phyloP scores from a whole-genome alignment of 2,888 invertebrate genomes.

The Aplocera efformata region DNA sequence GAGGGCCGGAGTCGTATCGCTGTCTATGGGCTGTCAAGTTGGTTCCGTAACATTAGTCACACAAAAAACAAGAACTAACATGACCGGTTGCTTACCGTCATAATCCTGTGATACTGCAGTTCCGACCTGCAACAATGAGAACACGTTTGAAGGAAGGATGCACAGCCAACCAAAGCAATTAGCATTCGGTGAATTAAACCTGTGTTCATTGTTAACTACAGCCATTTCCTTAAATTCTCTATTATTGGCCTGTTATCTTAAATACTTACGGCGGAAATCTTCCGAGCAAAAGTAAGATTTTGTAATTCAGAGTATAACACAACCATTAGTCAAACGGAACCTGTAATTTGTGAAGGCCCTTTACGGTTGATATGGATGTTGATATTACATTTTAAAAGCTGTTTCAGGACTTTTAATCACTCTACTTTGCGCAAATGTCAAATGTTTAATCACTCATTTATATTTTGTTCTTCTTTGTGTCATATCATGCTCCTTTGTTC shows the following conservation, averaged over 20 bases:
- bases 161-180: slow-evolving; percentile 41
- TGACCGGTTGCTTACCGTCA: slow-evolving; percentile 65
- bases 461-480: no score
- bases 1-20: no score
- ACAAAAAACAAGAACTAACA: not conserved
- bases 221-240: slow-evolving; percentile 13
- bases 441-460: no score
- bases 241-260: slow-evolving; percentile 1
- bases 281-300: not conserved
- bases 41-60: not conserved
- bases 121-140: slow-evolving; percentile 72
- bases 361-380: no score
- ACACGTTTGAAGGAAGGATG: slow-evolving; percentile 57
- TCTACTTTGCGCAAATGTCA: no score
- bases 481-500: no score
- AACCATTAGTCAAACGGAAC: no score
- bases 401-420: no score
- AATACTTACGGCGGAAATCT: slow-evolving; percentile 3
- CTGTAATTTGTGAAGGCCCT: no score
- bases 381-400: no score
- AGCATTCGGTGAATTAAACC: slow-evolving; percentile 50
- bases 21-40: no score
- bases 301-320: no score
- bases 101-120: slow-evolving; percentile 72
- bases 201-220: slow-evolving; percentile 40